phyloP scores from a whole-genome alignment of 2,797 vertebrate species.

The Cyprinella venusta region DNA sequence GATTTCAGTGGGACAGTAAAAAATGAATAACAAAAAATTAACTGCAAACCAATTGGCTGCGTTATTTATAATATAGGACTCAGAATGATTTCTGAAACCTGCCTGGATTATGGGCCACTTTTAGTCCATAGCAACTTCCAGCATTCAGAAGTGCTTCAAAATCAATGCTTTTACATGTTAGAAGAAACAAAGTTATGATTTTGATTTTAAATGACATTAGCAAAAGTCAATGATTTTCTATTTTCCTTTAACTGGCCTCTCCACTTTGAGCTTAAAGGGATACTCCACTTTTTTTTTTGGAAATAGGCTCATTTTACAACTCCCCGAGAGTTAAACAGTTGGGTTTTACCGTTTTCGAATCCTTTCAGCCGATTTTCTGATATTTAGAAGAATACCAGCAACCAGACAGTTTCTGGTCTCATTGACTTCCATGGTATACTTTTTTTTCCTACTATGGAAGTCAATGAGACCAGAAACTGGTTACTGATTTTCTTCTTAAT shows the following conservation, averaged over 20 bases:
- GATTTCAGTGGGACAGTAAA: not conserved
- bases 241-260: not conserved
- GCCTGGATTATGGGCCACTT: not conserved
- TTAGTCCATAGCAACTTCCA: not conserved
- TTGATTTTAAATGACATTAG: not conserved
- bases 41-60: not conserved
- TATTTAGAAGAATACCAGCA: too few relatives aligned
- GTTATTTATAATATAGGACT: not conserved
- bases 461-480: too few relatives aligned
- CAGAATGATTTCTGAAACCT: not conserved
- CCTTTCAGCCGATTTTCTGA: too few relatives aligned
- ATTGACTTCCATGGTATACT: too few relatives aligned
- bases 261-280: not conserved
- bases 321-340: too few relatives aligned
- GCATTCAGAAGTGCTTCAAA: not conserved
- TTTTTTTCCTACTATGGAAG: too few relatives aligned
- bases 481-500: too few relatives aligned
- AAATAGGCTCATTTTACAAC: too few relatives aligned
- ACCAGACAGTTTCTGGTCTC: too few relatives aligned
- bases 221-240: not conserved
- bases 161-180: not conserved
- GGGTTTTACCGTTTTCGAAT: too few relatives aligned
- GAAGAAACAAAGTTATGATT: not conserved
- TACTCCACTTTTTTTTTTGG: too few relatives aligned
- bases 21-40: not conserved